Evolutionary conservation across 2,797 vertebrate genomes (phyloP), one percentile per base, ranked within the genome.

Genomic region (Silurus aristotelis): DNA sequence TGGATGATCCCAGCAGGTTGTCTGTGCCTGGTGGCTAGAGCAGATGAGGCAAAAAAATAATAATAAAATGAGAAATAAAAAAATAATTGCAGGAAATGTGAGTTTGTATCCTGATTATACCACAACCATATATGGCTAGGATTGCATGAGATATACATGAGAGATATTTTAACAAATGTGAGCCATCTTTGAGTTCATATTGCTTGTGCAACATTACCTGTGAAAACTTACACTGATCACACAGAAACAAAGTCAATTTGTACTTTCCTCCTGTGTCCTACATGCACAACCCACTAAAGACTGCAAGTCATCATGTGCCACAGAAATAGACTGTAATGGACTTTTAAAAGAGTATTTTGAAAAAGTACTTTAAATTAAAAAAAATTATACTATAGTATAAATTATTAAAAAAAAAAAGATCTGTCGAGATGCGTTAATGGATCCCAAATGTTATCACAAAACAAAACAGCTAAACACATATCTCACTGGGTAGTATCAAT

Each of bases 1-100:
- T 91, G 98, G 98, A 94, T 99, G 98, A 93, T 99, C 98, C 98
- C 98, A 99, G 95, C 98, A 99, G 0, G 98, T 99, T 0, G 98
- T 99, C 94, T 99, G 98, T 88, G 97, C 97, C 93, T 99, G 98
- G 90, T 99, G 98, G 93, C 98, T 99, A 90, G 15, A 84, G 46
- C 60, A 58, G 85, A 25, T 52, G 58, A 71, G 67, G 87, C 52
- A 79, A 25, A 64, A 83, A 71, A 83, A 68, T 58, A 71, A 82
- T 27, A 31, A 58, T 0, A 82, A 22, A 46, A 14, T 67, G 6
- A n/a, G 71, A 89, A 43, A 90, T 79, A 77, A 85, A 90, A 75
- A 87, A 61, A 85, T 76, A 61, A 80, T 12, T 80, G 13, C 1
- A 80, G 7, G 14, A 6, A 2, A 4, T 31, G 9, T 0, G 6